These are phyloP conservation scores for Mellilla xanthometata DNA, from an alignment of 2,888 invertebrate species.

Conservation along the genomic window DNA sequence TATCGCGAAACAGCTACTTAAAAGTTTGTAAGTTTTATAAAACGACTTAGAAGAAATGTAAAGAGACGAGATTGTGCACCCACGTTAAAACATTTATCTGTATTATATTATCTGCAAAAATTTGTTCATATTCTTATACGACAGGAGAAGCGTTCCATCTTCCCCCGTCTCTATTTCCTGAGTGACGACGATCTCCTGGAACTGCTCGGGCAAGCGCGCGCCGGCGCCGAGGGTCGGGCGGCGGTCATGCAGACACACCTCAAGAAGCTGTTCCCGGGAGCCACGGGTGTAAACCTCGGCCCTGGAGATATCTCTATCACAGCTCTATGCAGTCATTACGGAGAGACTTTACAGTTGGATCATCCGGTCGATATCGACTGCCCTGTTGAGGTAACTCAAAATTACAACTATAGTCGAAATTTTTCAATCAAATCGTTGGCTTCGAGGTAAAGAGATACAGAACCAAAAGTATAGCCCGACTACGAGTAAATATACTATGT, in stretches of 20 bases:
- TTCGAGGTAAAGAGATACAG: no score
- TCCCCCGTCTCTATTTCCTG: conserved; percentile 98
- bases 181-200: conserved; percentile 99
- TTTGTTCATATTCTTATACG: no score
- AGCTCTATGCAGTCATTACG: conserved; percentile 89
- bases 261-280: conserved; percentile 97
- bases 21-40: no score
- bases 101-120: no score
- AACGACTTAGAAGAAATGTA: no score
- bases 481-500: no score
- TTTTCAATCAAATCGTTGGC: no score
- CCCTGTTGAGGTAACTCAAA: conserved; percentile 86
- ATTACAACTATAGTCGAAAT: no score
- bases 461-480: no score
- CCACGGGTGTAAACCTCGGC: conserved; percentile 89
- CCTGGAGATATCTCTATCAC: conserved; percentile 78
- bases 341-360: conserved; percentile 87
- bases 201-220: conserved; percentile 95
- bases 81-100: no score
- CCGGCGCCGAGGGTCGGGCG: conserved; percentile 83
- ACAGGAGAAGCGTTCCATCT: conserved; percentile 95
- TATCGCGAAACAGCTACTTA: no score
- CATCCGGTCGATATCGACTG: conserved; percentile 87
- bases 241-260: conserved; percentile 96
- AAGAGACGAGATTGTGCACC: no score